Percentiles rank a stretch among this genome's conserved stretches.
Conservation (phyloP, 2,888 invertebrate genomes). For the Dolichomitus sp. region DNA sequence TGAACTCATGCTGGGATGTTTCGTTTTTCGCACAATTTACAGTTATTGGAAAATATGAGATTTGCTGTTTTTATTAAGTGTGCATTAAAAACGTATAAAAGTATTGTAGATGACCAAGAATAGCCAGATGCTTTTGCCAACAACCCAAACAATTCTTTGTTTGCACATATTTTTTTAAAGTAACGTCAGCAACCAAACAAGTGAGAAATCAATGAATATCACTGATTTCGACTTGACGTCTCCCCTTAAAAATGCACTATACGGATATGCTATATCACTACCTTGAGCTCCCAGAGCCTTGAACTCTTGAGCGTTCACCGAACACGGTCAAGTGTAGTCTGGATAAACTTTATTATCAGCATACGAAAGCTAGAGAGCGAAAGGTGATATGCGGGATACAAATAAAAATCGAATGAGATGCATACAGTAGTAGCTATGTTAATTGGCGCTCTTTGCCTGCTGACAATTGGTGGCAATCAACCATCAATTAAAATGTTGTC, state of each 20-base stretch:
- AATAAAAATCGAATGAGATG: neutral
- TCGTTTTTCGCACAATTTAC: too few relatives aligned
- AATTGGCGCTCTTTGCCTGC: conserved; percentile 33
- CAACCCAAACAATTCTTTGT: too few relatives aligned
- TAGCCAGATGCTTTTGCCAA: neutral
- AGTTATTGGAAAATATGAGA: too few relatives aligned
- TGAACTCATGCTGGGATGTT: too few relatives aligned
- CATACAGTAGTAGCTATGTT: neutral
- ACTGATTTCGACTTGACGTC: too few relatives aligned
- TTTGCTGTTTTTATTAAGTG: too few relatives aligned
- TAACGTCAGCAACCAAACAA: too few relatives aligned
- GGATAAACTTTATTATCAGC: conserved; percentile 50
- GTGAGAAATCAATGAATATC: too few relatives aligned
- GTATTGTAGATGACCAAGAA: too few relatives aligned
- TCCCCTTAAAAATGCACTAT: neutral
- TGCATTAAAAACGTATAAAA: too few relatives aligned
- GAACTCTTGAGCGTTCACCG: conserved; percentile 45
- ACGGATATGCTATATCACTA: conserved; percentile 28
- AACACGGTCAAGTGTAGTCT: conserved; percentile 24
- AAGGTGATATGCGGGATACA: conserved; percentile 13
- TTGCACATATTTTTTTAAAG: too few relatives aligned
- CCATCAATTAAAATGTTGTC: conserved; percentile 55
- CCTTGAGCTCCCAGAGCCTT: conserved; percentile 42
- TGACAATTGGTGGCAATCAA: conserved; percentile 67
- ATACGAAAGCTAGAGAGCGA: conserved; percentile 21